A percentile compares a stretch with the other conserved stretches of the same genome.
Evolutionary conservation across 1,140 invertebrate species (phyloP).

Genomic region (Acromyrmex echinatior): DNA sequence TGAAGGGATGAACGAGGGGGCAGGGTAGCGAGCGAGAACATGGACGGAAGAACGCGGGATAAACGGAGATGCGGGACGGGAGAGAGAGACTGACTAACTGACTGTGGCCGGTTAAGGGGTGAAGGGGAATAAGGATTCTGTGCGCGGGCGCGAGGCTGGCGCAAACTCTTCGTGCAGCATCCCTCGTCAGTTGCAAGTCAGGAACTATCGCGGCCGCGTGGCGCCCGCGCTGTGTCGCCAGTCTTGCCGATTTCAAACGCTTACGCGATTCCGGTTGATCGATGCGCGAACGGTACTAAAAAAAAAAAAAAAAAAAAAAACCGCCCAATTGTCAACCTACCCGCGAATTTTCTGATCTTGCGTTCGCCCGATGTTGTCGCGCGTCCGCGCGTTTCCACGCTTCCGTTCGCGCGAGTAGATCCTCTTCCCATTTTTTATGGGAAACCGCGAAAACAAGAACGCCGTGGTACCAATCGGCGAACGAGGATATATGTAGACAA

Average conservation of each 20-base stretch:
- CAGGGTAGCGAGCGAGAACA: constrained; percentile 35
- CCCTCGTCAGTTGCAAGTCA: constrained; percentile 84
- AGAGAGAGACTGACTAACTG: constrained; percentile 74
- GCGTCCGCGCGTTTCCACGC: constrained; percentile 7
- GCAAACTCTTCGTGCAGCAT: constrained; percentile 85
- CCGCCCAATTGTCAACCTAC: no score
- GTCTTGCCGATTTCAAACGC: constrained; percentile 40
- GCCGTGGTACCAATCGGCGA: constrained; percentile 31
- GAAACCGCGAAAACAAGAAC: constrained; percentile 2
- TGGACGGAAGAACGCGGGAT: constrained; percentile 50
- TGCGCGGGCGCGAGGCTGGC: constrained; percentile 83
- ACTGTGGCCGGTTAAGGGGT: constrained; percentile 70
- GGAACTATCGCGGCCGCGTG: constrained; percentile 83
- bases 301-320: no score
- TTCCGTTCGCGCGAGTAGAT: constrained; percentile 8
- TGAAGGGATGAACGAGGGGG: neutral
- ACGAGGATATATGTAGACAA: constrained; percentile 4
- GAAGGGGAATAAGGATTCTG: constrained; percentile 75
- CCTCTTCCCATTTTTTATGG: neutral
- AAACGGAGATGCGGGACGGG: constrained; percentile 48
- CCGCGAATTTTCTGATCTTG: neutral
- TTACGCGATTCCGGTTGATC: constrained; percentile 22
- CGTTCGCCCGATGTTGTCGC: constrained; percentile 7
- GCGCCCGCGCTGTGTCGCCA: constrained; percentile 30
- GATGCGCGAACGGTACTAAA: neutral